Evolutionary conservation across 2,888 invertebrate species (phyloP), one percentile per base, ranked within the genome.

Genomic region (Cheilosia urbana): DNA sequence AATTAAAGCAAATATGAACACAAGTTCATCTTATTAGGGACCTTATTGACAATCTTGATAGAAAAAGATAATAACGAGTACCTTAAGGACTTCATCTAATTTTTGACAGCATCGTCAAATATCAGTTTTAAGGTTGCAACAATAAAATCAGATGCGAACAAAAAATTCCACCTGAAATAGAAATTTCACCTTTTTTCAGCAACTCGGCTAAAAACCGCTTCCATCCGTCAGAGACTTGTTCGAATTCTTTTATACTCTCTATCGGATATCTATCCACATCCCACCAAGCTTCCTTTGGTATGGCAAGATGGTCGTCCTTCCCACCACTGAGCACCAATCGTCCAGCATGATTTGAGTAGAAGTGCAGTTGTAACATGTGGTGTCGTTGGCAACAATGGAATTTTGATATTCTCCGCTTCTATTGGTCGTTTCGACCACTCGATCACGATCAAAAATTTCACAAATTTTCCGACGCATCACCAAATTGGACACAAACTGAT

Each of bases 241-340:
- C 97, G 93, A 97, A 97, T 93, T 97, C 97, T 93, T 96, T 96
- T 93, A 97, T 97, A 92, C 96, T 95, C 92, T 96, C 96, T 92
- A 96, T 93, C 88, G 96, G 95, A 93, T 96, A 96, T 90, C 96
- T 96, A 82, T 94, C 94, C 11, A 87, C 88, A 60, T 88, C 88
- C 89, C 89, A 89, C 88, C 89, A 90, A 40, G 89, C 88, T 65
- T 91, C 91, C 69, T 88, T 87, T 73, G 89, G 88, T 11, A 84
- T 60, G 24, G 80, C 47, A 53, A 79, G 47, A 13, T 15, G 63
- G 58, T 90, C 90, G 62, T 88, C 87, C 72, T 90, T 89, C 88
- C 94, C 93, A 92, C 94, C 94, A 92, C 94, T 94, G 91, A 94
- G 92, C 77, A 93, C 93, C 91, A 96, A 93, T 88, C 93, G 92